Conservation (phyloP, 2,797 vertebrate species). For the Zalophus californianus region DNA sequence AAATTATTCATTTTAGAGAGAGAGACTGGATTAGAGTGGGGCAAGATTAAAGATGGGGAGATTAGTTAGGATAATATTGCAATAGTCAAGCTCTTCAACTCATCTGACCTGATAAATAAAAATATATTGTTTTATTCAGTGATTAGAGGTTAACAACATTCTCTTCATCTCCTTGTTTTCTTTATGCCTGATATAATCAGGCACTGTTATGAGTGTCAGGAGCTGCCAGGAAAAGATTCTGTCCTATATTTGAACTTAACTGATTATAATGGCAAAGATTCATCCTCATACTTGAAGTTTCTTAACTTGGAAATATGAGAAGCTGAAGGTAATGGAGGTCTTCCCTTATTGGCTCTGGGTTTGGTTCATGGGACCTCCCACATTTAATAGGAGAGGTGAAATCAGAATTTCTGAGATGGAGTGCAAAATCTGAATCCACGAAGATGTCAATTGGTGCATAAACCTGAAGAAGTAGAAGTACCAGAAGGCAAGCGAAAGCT, state of each 20-base stretch:
- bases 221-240: slow-evolving; percentile 45
- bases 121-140: neutral
- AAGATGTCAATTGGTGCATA: slow-evolving; percentile 17
- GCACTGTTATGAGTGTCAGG: neutral
- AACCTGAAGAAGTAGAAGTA: slow-evolving; percentile 24
- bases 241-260: slow-evolving; percentile 30
- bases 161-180: neutral
- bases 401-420: neutral
- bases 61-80: neutral
- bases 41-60: neutral
- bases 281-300: neutral
- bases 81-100: neutral
- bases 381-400: neutral
- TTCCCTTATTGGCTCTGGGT: slow-evolving; percentile 43
- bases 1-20: neutral
- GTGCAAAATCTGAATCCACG: slow-evolving; percentile 17
- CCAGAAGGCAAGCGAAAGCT: neutral
- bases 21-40: slow-evolving; percentile 6
- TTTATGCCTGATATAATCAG: slow-evolving; percentile 48
- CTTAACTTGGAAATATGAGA: slow-evolving; percentile 39
- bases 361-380: neutral
- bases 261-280: slow-evolving; percentile 18
- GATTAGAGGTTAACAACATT: slow-evolving; percentile 14
- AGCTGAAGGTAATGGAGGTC: neutral
- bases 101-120: slow-evolving; percentile 19